Percentiles rank a stretch among this genome's conserved stretches.
Evolutionary conservation across 1,140 invertebrate genomes (phyloP).

Genomic region (Trichoplusia ni): DNA sequence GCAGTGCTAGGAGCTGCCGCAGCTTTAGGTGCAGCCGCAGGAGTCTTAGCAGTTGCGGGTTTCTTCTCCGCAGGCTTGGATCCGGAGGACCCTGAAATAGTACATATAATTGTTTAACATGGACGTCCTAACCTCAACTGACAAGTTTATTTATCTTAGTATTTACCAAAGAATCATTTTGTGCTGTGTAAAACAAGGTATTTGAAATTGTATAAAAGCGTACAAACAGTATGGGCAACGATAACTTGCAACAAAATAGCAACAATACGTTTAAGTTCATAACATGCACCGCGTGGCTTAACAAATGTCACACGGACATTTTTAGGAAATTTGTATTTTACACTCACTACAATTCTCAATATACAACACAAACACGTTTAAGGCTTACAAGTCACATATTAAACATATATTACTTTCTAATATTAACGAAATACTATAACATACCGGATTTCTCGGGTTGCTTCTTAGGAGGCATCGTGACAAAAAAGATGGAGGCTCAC

Average conservation of each 20-base stretch:
- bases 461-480: conserved; percentile 81
- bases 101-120: conserved; percentile 4
- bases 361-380: not conserved
- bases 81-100: conserved; percentile 54
- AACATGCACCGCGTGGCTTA: conserved; percentile 61
- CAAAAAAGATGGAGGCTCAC: conserved; percentile 75
- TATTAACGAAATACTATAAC: conserved; percentile 33
- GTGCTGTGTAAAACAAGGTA: no score
- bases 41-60: conserved; percentile 81
- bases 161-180: not conserved
- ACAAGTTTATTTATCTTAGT: not conserved
- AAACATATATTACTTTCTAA: conserved; percentile 3
- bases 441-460: conserved; percentile 79
- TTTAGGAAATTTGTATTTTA: not conserved
- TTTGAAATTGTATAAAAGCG: no score
- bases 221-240: no score
- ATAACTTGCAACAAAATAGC: no score
- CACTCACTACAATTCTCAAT: not conserved
- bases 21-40: conserved; percentile 73
- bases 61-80: conserved; percentile 85
- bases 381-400: not conserved
- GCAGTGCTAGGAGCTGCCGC: conserved; percentile 47
- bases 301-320: conserved; percentile 33
- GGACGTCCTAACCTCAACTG: conserved; percentile 17
- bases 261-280: not conserved